Percentiles rank a stretch among this genome's conserved stretches.
These are phyloP conservation scores for Scelioninae gen. 1 DNA, from an alignment of 2,888 invertebrate species.

Conservation along the genomic window DNA sequence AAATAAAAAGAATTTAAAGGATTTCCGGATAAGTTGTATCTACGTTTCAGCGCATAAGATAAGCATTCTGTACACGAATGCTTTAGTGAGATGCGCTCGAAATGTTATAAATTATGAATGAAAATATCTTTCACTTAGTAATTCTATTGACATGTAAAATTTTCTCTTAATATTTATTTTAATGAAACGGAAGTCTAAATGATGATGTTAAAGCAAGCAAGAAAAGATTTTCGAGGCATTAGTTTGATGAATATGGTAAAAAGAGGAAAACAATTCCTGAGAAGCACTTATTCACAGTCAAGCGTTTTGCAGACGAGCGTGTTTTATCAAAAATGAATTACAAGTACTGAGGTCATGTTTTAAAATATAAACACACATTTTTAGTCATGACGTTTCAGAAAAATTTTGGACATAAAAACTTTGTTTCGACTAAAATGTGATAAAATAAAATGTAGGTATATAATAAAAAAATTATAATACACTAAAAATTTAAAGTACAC, in stretches of 20 bases:
- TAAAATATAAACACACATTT: conserved; percentile 1
- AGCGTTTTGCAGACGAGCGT: conserved; percentile 14
- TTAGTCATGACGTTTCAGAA: too few species aligned
- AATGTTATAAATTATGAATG: conserved; percentile 16
- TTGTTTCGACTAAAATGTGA: too few species aligned
- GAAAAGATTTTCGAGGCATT: not conserved
- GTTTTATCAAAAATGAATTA: conserved; percentile 34
- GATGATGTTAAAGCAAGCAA: not conserved
- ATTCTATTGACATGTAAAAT: not conserved
- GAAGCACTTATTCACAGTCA: conserved; percentile 15
- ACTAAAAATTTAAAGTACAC: too few species aligned
- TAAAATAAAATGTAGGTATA: too few species aligned
- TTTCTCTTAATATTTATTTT: not conserved
- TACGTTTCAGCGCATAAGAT: conserved; percentile 21
- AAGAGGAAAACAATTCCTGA: conserved; percentile 7
- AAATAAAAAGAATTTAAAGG: conserved; percentile 16
- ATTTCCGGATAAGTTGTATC: conserved; percentile 34
- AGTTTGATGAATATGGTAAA: conserved; percentile 18
- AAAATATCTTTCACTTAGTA: conserved; percentile 17
- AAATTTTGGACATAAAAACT: too few species aligned
- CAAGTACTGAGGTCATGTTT: conserved; percentile 17
- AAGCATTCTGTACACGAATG: conserved; percentile 12
- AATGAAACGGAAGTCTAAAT: conserved; percentile 1
- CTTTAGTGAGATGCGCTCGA: not conserved
- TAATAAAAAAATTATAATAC: too few species aligned